These are phyloP conservation scores for Cheilosia variabilis DNA, from an alignment of 2,888 invertebrate genomes.

Conservation along the genomic window DNA sequence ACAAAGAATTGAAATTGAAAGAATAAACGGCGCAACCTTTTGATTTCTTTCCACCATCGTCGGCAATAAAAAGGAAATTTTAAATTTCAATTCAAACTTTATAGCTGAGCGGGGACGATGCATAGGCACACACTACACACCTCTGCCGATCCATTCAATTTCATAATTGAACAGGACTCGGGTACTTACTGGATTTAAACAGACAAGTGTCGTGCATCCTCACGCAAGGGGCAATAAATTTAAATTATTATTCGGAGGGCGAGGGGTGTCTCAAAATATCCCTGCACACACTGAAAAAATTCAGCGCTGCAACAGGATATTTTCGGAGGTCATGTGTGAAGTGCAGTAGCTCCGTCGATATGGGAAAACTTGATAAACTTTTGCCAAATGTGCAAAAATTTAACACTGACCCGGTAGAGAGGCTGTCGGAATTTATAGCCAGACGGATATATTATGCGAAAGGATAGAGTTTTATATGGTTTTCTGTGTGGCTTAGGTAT, in stretches of 20 bases:
- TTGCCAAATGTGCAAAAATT: constrained; percentile 28
- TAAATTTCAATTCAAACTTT: constrained; percentile 45
- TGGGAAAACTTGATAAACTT: constrained; percentile 28
- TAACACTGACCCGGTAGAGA: constrained; percentile 42
- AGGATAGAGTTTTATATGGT: background rate
- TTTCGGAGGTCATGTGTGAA: too few species aligned
- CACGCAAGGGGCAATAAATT: constrained; percentile 5
- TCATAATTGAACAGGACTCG: constrained; percentile 35
- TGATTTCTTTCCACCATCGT: constrained; percentile 48
- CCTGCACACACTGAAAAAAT: too few species aligned
- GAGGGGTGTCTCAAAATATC: background rate
- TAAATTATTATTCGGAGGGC: background rate
- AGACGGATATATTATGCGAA: background rate
- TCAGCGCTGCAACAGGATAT: constrained; percentile 7
- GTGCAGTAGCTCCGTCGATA: background rate
- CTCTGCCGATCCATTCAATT: constrained; percentile 7
- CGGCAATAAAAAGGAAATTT: constrained; percentile 43
- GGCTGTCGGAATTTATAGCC: constrained; percentile 20
- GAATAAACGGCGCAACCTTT: constrained; percentile 41
- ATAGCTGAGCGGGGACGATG: constrained; percentile 34
- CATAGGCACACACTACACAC: background rate
- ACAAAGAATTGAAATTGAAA: constrained; percentile 40
- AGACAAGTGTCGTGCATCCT: background rate
- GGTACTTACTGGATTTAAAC: constrained; percentile 1
- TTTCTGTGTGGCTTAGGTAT: background rate